Percentiles rank a stretch among this genome's conserved stretches.
These are phyloP conservation scores for Rhinichthys osculus DNA, from an alignment of 2,797 vertebrate genomes.

Conservation along the genomic window DNA sequence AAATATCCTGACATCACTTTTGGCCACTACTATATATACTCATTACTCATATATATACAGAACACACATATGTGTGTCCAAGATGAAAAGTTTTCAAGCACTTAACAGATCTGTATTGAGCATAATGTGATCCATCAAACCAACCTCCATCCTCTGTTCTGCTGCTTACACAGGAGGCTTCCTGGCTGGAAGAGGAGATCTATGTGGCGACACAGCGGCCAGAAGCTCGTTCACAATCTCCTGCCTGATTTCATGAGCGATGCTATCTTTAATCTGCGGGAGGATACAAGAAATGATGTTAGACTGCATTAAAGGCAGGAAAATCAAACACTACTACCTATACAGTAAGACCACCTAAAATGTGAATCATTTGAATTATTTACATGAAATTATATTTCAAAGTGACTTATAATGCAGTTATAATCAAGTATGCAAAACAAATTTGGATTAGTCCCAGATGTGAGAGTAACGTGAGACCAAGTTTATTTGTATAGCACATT, in stretches of 20 bases:
- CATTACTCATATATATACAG: too few species aligned
- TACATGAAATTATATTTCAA: not conserved
- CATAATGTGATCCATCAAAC: slow-evolving; percentile 10
- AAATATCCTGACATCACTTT: too few species aligned
- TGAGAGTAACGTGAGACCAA: too few species aligned
- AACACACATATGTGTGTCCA: too few species aligned
- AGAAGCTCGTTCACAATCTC: slow-evolving; percentile 93
- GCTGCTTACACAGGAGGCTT: slow-evolving; percentile 56
- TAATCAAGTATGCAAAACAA: not conserved
- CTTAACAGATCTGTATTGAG: not conserved
- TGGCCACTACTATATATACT: too few species aligned
- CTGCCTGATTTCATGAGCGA: slow-evolving; percentile 90
- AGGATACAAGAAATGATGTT: not conserved
- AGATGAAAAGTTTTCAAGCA: not conserved
- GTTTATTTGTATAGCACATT: not conserved
- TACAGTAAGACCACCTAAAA: not conserved
- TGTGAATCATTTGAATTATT: too few species aligned
- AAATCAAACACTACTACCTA: not conserved
- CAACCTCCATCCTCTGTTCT: slow-evolving; percentile 29
- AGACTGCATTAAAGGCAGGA: not conserved
- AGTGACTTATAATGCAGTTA: not conserved
- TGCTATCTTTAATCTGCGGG: slow-evolving; percentile 89
- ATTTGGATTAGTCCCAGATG: not conserved
- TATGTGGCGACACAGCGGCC: slow-evolving; percentile 83
- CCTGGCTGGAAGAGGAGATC: slow-evolving; percentile 65